A percentile compares a stretch with the other conserved stretches of the same genome.
Evolutionary conservation across 2,888 invertebrate species (phyloP).

Genomic region (Aproaerema taeniolella): DNA sequence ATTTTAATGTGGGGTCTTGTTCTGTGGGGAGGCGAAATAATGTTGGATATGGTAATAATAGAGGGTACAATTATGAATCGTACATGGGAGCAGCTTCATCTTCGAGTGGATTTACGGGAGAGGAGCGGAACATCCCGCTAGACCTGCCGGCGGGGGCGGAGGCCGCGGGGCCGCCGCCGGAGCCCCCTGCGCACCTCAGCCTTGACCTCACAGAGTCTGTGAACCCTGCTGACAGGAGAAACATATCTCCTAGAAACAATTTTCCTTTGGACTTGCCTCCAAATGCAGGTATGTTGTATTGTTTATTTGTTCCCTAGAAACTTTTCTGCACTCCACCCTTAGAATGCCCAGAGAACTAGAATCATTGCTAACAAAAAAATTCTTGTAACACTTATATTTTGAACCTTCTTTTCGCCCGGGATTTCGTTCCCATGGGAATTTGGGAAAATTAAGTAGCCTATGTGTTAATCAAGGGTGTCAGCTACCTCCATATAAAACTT

Average conservation of each 20-base stretch:
- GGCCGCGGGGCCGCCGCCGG: constrained; percentile 49
- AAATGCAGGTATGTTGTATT: constrained; percentile 61
- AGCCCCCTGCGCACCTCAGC: constrained; percentile 57
- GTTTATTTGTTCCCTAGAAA: no score
- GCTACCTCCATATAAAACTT: no score
- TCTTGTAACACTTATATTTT: no score
- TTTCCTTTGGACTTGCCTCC: constrained; percentile 68
- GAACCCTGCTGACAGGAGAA: constrained; percentile 61
- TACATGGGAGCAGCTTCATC: constrained; percentile 53
- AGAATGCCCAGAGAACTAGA: no score
- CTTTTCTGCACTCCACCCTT: no score
- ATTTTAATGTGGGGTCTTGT: constrained; percentile 58
- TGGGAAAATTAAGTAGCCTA: no score
- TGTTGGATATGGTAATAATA: constrained; percentile 38
- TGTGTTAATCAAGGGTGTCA: no score
- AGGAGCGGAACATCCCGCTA: constrained; percentile 47
- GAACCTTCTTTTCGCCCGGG: no score
- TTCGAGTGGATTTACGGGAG: constrained; percentile 41
- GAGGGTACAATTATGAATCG: constrained; percentile 52
- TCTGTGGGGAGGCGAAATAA: constrained; percentile 52
- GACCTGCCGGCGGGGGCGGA: constrained; percentile 56
- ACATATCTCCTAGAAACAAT: constrained; percentile 57
- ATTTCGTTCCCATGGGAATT: no score
- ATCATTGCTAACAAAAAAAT: no score
- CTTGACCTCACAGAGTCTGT: constrained; percentile 70